phyloP scores from a whole-genome alignment of 2,113 vertebrate species.

The Lutjanus erythropterus region DNA sequence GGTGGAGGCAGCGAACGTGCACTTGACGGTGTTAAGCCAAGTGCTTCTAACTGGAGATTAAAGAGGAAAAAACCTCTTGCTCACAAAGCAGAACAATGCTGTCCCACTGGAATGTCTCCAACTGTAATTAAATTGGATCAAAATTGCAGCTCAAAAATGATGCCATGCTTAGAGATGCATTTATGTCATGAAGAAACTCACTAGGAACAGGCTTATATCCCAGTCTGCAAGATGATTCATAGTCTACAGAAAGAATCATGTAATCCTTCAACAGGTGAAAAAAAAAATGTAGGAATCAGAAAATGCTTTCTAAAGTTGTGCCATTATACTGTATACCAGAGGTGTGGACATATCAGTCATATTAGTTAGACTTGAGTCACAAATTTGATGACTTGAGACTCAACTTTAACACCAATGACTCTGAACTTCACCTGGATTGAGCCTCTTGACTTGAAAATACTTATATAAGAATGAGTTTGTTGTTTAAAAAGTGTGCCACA shows the following conservation, averaged over 20 bases:
- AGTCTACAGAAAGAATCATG: background rate
- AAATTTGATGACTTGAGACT: too few species aligned
- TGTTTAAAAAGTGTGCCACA: too few species aligned
- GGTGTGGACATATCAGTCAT: too few species aligned
- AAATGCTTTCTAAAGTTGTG: constrained; percentile 4
- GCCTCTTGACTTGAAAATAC: too few species aligned
- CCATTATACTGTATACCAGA: too few species aligned
- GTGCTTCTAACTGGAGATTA: constrained; percentile 43
- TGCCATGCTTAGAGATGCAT: constrained; percentile 2
- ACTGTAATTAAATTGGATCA: constrained; percentile 28
- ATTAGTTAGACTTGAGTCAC: too few species aligned
- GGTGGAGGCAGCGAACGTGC: constrained; percentile 16
- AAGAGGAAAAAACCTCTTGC: constrained; percentile 45
- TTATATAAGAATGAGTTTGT: too few species aligned
- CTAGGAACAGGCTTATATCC: background rate
- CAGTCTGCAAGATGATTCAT: background rate
- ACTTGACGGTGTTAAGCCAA: constrained; percentile 28
- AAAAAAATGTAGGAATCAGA: background rate
- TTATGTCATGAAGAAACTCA: background rate
- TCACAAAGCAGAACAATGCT: constrained; percentile 32
- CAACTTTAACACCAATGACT: too few species aligned
- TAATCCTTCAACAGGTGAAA: background rate
- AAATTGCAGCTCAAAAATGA: background rate
- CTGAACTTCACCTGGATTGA: too few species aligned
- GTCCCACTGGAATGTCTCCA: constrained; percentile 32